Evolutionary conservation across 1,140 invertebrate species (phyloP), one percentile per base, ranked within the genome.

Genomic region (Drosophila littoralis): DNA sequence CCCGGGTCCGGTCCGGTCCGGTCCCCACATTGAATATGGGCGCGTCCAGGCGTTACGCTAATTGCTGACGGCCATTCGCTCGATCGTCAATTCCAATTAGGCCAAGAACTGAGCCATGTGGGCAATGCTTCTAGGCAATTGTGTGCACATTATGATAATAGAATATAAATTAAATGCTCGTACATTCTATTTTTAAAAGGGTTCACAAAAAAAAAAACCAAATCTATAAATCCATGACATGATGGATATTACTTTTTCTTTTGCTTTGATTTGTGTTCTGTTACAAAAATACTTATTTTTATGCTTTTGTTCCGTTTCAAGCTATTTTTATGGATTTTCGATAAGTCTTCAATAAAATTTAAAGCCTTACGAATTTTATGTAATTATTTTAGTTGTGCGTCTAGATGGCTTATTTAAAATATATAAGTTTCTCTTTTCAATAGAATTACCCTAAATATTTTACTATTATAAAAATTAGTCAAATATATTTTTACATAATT

Each of bases 1-100:
- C 12, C 43, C 13, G 58, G 58, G 43, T 55, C 40, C 15, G 55
- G 38, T 12, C 36, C 9, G 35, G 50, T 15, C 46, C 32, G 55
- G 15, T 50, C 59, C 38, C 38, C 55, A 73, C 61, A 73, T 57
- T 57, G 51, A 50, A 66, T 64, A 68, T 71, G 63, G 48, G 67
- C 65, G 82, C 52, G 69, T 63, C 42, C 69, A 71, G 68, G 43
- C 77, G 71, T 80, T 74, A 71, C 61, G 60, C 65, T 66, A 64
- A 75, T 74, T 70, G 75, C 57, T 55, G 55, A 48, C 63, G 57
- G 63, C 55, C 69, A 65, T 67, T 51, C 48, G 48, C 61, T 58
- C 57, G 57, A 63, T 52, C 63, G 55, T 74, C 65, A 70, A 70
- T 75, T 69, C 72, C 66, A 70, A 74, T 74, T 69, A 74, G 72